A percentile compares a stretch with the other conserved stretches of the same genome.
Evolutionary conservation across 2,797 vertebrate species (phyloP).

Genomic region (Benthosema pterotum): DNA sequence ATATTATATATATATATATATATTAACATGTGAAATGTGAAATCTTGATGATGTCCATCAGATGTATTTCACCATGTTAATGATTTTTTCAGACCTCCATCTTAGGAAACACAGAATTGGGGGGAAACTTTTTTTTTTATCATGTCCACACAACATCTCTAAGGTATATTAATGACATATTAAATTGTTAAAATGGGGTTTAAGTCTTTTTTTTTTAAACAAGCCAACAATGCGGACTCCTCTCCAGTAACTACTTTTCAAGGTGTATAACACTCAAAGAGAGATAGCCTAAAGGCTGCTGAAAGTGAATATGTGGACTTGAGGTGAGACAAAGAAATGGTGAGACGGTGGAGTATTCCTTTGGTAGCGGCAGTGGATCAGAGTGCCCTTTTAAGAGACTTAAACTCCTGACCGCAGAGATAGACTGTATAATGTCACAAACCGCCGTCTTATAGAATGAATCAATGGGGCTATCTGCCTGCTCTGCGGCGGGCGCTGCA

Average conservation of each 20-base stretch:
- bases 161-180: too few species aligned
- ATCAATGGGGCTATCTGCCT: slow-evolving; percentile 64
- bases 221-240: too few species aligned
- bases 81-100: too few species aligned
- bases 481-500: slow-evolving; percentile 19
- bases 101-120: too few species aligned
- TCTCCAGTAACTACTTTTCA: slow-evolving; percentile 17
- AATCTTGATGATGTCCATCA: too few species aligned
- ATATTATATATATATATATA: too few species aligned
- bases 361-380: slow-evolving; percentile 49
- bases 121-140: too few species aligned
- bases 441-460: slow-evolving; percentile 62
- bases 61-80: too few species aligned
- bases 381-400: slow-evolving; percentile 70
- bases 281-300: slow-evolving; percentile 14
- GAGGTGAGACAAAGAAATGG: slow-evolving; percentile 28
- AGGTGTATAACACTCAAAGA: slow-evolving; percentile 2
- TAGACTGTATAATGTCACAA: slow-evolving; percentile 69
- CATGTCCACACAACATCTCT: too few species aligned
- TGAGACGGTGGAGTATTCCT: slow-evolving; percentile 37
- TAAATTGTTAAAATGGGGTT: too few species aligned
- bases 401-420: slow-evolving; percentile 61
- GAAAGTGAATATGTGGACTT: neutral
- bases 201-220: too few species aligned
- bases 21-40: too few species aligned